These are phyloP conservation scores for Ptyas mucosa DNA, from an alignment of 2,113 vertebrate species.

Conservation along the genomic window DNA sequence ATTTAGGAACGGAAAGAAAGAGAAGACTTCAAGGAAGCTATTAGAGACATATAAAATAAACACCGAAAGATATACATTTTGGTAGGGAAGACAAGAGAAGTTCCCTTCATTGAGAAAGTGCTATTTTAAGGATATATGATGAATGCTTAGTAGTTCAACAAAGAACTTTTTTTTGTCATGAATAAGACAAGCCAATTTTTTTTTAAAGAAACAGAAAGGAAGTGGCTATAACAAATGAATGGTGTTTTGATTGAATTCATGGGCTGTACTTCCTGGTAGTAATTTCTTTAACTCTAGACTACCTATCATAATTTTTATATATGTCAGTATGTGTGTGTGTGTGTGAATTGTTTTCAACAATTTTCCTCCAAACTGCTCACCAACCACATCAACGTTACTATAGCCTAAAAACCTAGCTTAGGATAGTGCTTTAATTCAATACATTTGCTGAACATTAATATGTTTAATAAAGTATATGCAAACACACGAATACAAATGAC, in stretches of 20 bases:
- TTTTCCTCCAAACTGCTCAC: not conserved
- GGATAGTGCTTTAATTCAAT: not conserved
- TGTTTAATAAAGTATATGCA: not conserved
- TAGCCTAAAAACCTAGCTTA: not conserved
- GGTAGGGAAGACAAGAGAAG: slow-evolving; percentile 24
- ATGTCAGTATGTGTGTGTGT: too few relatives aligned
- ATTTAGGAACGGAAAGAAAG: slow-evolving; percentile 66
- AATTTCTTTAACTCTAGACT: slow-evolving; percentile 72
- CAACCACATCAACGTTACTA: not conserved
- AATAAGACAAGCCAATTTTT: slow-evolving; percentile 73
- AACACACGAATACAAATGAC: not conserved
- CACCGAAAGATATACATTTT: slow-evolving; percentile 21
- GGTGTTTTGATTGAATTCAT: slow-evolving; percentile 75
- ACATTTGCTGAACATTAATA: not conserved
- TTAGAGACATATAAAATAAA: slow-evolving; percentile 75
- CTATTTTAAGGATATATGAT: slow-evolving; percentile 51
- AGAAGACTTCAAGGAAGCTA: slow-evolving; percentile 70
- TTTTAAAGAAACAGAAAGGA: slow-evolving; percentile 66
- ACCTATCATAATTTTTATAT: slow-evolving; percentile 42
- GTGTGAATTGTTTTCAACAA: not conserved
- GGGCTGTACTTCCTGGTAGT: slow-evolving; percentile 76
- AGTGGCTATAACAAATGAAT: slow-evolving; percentile 76
- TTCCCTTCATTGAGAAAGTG: slow-evolving; percentile 45
- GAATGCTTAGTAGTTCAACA: slow-evolving; percentile 70
- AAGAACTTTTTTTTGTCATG: slow-evolving; percentile 58